phyloP scores from a whole-genome alignment of 2,113 vertebrate genomes.

The Anoplopoma fimbria region DNA sequence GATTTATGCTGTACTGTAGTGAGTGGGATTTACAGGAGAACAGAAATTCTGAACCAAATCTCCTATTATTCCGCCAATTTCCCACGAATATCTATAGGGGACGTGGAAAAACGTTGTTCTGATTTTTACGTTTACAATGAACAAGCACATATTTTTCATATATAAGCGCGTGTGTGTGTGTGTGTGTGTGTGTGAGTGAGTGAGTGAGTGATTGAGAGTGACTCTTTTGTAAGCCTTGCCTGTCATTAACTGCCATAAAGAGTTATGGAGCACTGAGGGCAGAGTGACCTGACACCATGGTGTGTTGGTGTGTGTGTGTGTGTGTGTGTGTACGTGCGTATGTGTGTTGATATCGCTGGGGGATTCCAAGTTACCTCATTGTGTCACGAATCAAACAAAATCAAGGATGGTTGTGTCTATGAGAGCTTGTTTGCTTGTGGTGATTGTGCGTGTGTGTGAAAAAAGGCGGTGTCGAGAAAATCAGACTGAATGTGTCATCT shows the following conservation, averaged over 20 bases:
- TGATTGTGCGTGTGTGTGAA: constrained; percentile 48
- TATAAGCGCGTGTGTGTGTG: constrained; percentile 34
- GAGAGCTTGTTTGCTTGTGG: constrained; percentile 28
- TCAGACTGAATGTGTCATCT: constrained; percentile 18
- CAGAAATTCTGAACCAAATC: neutral
- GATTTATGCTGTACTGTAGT: constrained; percentile 12
- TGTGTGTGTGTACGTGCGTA: constrained; percentile 31
- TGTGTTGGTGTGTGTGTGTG: constrained; percentile 38
- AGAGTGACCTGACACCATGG: constrained; percentile 78
- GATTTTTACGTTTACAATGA: constrained; percentile 17
- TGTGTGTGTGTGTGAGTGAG: constrained; percentile 24
- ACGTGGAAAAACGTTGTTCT: constrained; percentile 3
- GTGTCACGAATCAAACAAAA: constrained; percentile 44
- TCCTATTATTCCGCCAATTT: constrained; percentile 24
- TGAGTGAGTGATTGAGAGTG: neutral
- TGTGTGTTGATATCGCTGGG: constrained; percentile 55
- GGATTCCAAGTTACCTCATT: constrained; percentile 50
- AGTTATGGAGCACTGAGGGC: constrained; percentile 76
- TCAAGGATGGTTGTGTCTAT: constrained; percentile 37
- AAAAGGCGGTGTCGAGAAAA: constrained; percentile 39
- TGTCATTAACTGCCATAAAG: constrained; percentile 79
- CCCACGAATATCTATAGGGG: constrained; percentile 2
- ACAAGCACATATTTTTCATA: neutral
- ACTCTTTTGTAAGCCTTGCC: constrained; percentile 68
- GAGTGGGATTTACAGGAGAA: constrained; percentile 21